Base-by-base conservation (phyloP, 2,888 invertebrate genomes). In the Auanema sp. region DNA sequence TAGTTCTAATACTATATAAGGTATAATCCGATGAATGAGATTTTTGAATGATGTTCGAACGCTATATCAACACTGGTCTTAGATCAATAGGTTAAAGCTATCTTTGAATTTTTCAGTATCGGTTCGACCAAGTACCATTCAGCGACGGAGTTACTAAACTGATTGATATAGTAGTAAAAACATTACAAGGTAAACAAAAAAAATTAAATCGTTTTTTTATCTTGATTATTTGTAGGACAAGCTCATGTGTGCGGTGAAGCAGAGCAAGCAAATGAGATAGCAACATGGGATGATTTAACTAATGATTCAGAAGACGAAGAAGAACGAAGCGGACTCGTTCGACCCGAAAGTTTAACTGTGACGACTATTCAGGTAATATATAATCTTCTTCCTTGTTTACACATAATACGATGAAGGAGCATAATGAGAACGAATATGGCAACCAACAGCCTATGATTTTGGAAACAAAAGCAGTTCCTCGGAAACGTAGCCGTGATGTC, bases 1-100 rank as follows among this genome's bases (percentile, higher is more conserved):
- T 96, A 21, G 89, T 96, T 14, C 92, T 97, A 14, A 89, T 97
- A 60, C 87, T 98, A 0, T 98, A 98, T 84, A 98, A 98, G 90
- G 93, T 92, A 85, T n/a, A n/a, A n/a, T n/a, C n/a, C n/a, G n/a
- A n/a, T n/a, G n/a, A n/a, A n/a, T n/a, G n/a, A n/a, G n/a, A n/a
- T n/a, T n/a, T n/a, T n/a, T n/a, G n/a, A n/a, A n/a, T n/a, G n/a
- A n/a, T n/a, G n/a, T n/a, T n/a, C n/a, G n/a, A n/a, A n/a, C n/a
- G n/a, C n/a, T n/a, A n/a, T n/a, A n/a, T n/a, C n/a, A n/a, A n/a
- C n/a, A n/a, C n/a, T n/a, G n/a, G n/a, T n/a, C n/a, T n/a, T n/a
- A n/a, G n/a, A n/a, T n/a, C n/a, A n/a, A n/a, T n/a, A n/a, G n/a
- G n/a, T n/a, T n/a, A n/a, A n/a, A n/a, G n/a, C n/a, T n/a, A 54